Percentiles rank a stretch among this genome's conserved stretches.
Conservation (phyloP, 2,888 invertebrate genomes). For the Tubulanus polymorphus region DNA sequence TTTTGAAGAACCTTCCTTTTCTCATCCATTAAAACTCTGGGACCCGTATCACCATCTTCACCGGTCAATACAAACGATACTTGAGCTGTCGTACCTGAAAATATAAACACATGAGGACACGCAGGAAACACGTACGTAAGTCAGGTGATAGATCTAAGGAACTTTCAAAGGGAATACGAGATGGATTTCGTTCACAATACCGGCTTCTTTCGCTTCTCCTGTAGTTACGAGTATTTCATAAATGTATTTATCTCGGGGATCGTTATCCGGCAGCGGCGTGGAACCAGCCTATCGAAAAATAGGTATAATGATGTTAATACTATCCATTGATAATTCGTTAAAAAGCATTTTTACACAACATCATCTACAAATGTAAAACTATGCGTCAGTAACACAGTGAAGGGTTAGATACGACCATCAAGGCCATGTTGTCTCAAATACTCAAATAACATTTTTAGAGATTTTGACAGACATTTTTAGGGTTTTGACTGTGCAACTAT, state of each 20-base stretch:
- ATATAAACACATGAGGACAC: background rate
- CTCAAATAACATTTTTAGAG: too few relatives aligned
- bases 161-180: conserved; percentile 23
- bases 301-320: too few relatives aligned
- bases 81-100: conserved; percentile 22
- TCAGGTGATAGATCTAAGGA: conserved; percentile 22
- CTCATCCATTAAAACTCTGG: conserved; percentile 30
- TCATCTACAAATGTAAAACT: too few relatives aligned
- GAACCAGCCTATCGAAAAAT: conserved; percentile 34
- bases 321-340: too few relatives aligned
- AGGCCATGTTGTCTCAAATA: too few relatives aligned
- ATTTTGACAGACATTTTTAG: too few relatives aligned
- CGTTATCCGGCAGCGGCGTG: conserved; percentile 45
- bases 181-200: too few relatives aligned
- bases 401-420: too few relatives aligned
- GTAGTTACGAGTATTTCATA: conserved; percentile 49
- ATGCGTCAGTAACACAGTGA: too few relatives aligned
- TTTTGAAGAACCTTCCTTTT: conserved; percentile 39
- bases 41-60: conserved; percentile 40
- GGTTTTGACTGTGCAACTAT: too few relatives aligned
- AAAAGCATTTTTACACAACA: too few relatives aligned
- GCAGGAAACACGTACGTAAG: background rate
- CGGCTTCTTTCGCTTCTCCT: conserved; percentile 29
- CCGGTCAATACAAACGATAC: conserved; percentile 41
- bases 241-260: conserved; percentile 41